Evolutionary conservation across 2,113 vertebrate species (phyloP).

Genomic region (Sylvia atricapilla): DNA sequence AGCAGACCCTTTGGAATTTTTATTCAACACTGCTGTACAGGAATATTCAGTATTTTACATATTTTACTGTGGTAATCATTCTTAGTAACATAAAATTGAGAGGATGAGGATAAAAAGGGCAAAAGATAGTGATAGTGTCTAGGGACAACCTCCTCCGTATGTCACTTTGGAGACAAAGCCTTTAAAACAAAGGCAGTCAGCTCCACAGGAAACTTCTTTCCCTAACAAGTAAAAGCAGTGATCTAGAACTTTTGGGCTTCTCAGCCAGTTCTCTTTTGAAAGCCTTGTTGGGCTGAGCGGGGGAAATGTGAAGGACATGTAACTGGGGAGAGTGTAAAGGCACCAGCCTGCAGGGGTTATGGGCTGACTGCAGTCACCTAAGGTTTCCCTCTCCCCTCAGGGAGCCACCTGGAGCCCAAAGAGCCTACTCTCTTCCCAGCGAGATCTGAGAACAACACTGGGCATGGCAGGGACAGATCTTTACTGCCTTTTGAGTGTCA

Average conservation of each 20-base stretch:
- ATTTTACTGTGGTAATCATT: not conserved
- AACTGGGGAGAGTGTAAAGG: rapidly evolving
- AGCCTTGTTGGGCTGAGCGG: not conserved
- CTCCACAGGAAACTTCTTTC: not conserved
- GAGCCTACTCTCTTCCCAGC: not conserved
- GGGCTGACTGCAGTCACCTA: not conserved
- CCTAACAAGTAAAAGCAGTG: not conserved
- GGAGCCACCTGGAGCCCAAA: not conserved
- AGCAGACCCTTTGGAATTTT: not conserved
- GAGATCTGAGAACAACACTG: not conserved
- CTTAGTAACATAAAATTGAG: not conserved
- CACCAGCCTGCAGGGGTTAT: not conserved
- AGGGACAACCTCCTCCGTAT: not conserved
- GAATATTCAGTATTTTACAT: not conserved
- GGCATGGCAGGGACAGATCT: not conserved
- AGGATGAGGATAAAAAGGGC: not conserved
- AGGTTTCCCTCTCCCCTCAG: not conserved
- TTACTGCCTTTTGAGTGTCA: not conserved
- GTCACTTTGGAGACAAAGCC: not conserved
- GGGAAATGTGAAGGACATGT: not conserved
- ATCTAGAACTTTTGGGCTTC: not conserved
- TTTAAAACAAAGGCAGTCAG: not conserved
- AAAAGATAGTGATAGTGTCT: not conserved
- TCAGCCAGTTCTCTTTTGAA: not conserved
- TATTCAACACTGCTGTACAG: not conserved